Evolutionary conservation across 1,140 invertebrate species (phyloP), one percentile per base, ranked within the genome.

Genomic region (Eueides isabella): DNA sequence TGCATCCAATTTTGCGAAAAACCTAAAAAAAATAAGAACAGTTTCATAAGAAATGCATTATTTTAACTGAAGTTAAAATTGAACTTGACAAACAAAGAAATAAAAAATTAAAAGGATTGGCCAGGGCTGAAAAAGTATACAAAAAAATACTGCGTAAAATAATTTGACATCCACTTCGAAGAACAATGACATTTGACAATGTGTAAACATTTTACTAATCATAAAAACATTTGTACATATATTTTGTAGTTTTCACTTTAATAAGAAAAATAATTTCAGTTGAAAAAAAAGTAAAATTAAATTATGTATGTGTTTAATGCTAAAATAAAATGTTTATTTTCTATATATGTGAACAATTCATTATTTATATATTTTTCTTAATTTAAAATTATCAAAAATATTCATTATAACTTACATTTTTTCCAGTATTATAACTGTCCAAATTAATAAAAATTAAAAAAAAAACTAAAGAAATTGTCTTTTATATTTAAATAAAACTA

Each of bases 211-310:
- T 88, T 87, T 92, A 88, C 87, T 91, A 91, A 88, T 92, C 88
- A 91, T 91, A 87, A 89, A n/a, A 91, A 84, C 74, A 72, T 90
- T 91, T 90, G 86, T 92, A 86, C 84, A 90, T 87, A 87, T 83
- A 79, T 87, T 88, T 86, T 88, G 80, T 87, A 88, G 90, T 91
- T 88, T 86, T 87, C 80, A 87, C 81, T 85, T 87, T 78, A 80
- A 78, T 86, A 86, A 82, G 82, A 84, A 84, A 75, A 82, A 84
- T 72, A 82, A 85, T 87, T 86, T 85, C 82, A 86, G 84, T 86
- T 89, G 69, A 80, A 62, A 79, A 82, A 76, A 69, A 70, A 80
- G 77, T 76, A 79, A 77, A 26, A 55, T 55, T 26, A 55, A 55
- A 55, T 55, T 55, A 55, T 3, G 7, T 26, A 55, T 55, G 48